Conservation (phyloP, 2,888 invertebrate genomes). For the Nemotelus nigrinus region DNA sequence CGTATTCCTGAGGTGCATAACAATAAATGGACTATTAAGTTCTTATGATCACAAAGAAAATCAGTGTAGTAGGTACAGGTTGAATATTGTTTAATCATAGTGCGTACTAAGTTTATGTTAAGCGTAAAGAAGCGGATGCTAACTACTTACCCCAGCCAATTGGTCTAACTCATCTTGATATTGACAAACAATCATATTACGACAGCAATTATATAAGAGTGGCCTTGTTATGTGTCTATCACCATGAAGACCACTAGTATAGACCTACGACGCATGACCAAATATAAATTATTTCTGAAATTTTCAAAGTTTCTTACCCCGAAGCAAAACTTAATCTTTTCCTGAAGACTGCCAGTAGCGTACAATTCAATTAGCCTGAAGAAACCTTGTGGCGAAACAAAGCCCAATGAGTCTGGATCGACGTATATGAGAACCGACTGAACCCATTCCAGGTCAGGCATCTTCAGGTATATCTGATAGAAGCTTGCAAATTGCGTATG, state of each 20-base stretch:
- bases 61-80: background rate
- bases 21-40: background rate
- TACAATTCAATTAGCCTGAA: constrained; percentile 75
- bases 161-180: no score
- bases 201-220: no score
- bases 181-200: no score
- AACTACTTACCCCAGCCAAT: no score
- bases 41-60: no score
- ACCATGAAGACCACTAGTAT: no score
- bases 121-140: no score
- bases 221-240: no score
- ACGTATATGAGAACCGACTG: constrained; percentile 72
- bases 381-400: constrained; percentile 69
- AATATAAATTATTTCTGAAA: constrained; percentile 65
- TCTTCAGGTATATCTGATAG: constrained; percentile 73
- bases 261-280: no score
- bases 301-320: constrained; percentile 61
- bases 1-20: constrained; percentile 70
- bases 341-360: constrained; percentile 75
- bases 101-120: no score
- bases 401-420: constrained; percentile 66
- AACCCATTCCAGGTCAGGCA: constrained; percentile 76
- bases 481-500: constrained; percentile 71
- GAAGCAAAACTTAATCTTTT: constrained; percentile 75
- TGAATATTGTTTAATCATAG: no score